Evolutionary conservation across 1,140 invertebrate species (phyloP).

Genomic region (Drosophila subobscura): DNA sequence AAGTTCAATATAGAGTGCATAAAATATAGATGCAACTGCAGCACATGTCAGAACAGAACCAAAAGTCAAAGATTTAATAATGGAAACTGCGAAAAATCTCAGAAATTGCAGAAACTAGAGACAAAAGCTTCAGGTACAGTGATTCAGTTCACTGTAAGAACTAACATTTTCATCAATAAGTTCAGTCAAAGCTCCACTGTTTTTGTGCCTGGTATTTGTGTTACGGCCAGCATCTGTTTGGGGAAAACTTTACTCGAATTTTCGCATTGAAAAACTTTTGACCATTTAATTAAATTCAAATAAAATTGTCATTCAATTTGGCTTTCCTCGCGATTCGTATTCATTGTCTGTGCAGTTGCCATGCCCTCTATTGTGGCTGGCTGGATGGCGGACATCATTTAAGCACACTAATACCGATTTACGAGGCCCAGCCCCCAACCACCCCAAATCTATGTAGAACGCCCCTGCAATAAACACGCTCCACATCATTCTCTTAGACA

Average conservation of each 20-base stretch:
- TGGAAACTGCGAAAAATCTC: too few species aligned
- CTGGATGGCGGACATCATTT: conserved; percentile 47
- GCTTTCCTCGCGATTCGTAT: conserved; percentile 27
- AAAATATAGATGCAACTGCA: conserved; percentile 13
- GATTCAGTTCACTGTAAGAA: too few species aligned
- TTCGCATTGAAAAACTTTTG: conserved; percentile 21
- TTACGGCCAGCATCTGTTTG: conserved; percentile 13
- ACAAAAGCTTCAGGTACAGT: too few species aligned
- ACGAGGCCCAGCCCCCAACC: conserved; percentile 24
- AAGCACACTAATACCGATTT: conserved; percentile 65
- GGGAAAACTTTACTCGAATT: conserved; percentile 11
- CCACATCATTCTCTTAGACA: conserved; percentile 23
- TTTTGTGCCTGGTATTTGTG: not conserved
- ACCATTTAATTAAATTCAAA: conserved; percentile 69
- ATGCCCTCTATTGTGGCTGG: too few species aligned
- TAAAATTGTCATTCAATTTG: conserved; percentile 53
- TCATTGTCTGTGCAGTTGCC: conserved; percentile 33
- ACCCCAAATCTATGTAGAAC: conserved; percentile 31
- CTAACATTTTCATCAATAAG: too few species aligned
- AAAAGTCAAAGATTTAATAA: too few species aligned
- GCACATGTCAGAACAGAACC: too few species aligned
- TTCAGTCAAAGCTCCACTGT: too few species aligned
- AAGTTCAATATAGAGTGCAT: conserved; percentile 40
- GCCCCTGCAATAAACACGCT: conserved; percentile 52
- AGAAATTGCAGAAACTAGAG: too few species aligned